Base-by-base conservation (phyloP, 2,888 invertebrate species). In the Luperina nickerlii region DNA sequence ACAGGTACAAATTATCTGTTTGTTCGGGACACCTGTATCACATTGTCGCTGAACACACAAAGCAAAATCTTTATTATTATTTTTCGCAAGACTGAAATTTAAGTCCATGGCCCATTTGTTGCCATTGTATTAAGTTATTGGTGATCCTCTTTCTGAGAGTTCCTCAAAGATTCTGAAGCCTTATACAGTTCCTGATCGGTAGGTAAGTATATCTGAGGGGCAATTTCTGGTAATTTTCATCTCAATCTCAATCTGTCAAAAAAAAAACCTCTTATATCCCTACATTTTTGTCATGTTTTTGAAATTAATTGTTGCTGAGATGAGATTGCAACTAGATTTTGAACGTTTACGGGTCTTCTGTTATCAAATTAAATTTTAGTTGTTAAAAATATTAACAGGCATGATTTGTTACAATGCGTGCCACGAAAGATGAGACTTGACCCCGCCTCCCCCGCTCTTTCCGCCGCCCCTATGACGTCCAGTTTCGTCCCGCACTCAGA, bases 1-100 rank as follows among this genome's bases (percentile, higher is more conserved):
- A 91, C 75, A 81, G 76, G 81, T 88, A 81, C 85, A 87, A 77
- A 86, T 89, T 87, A 89, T 89, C 84, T 88, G 86, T 88, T 86
- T 86, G 88, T 88, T 79, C 76, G 85, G 80, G 87, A 91, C 90
- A 89, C 89, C 86, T 85, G 90, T 90, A 80, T 71, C 73, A 78
- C 72, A 79, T 77, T 83, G 76, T 77, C 60, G 54, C 67, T 45
- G 68, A 73, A 70, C 67, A 76, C 54, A 82, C 69, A 69, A 83
- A 79, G 38, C 5, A 75, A 74, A 7, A 54, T 57, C 13, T 82
- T 81, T 81, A 69, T 76, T 68, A 9, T 76, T 82, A 57, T 82
- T 57, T 81, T 20, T 15, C 48, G 48, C 54, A 38, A 48, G 54
- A 57, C 48, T 65, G 77, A 82, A 63, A 63, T 45, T 54, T 54